Evolutionary conservation across 2,797 vertebrate species (phyloP), one percentile per base, ranked within the genome.

Genomic region (Danio albolineatus): DNA sequence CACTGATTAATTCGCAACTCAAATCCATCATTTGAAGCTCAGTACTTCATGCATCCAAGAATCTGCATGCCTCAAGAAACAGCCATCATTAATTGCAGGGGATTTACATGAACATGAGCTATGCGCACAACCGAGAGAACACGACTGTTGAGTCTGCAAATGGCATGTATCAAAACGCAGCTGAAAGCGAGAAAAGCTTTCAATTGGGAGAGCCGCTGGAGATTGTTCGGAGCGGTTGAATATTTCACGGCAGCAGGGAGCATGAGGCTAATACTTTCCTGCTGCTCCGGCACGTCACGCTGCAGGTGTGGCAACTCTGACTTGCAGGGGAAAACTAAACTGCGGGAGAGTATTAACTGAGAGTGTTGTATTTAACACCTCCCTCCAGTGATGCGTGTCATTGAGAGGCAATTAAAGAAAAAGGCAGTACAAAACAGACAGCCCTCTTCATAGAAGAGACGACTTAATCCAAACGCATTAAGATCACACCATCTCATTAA

Each of bases 341-440:
- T 54, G 81, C 82, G 13, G 81, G 80, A 69, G 69, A 69, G 86
- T 87, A 89, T 91, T 92, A 93, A 92, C 91, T 88, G 90, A 89
- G 90, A 88, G 89, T 84, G 80, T 73, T 72, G 82, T 79, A 67
- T 79, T 72, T 85, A 90, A 89, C 79, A 77, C 84, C 87, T 83
- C 85, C 80, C 72, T 85, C 21, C 87, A 62, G 78, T 81, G 86
- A 90, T 86, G 85, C 85, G 71, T 90, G 86, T 88, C 88, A 89
- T 86, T 92, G 87, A 84, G 83, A 82, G 83, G 87, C 85, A 78
- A 79, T 78, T 64, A 86, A 88, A 84, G 66, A 85, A 71, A 54
- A 82, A 73, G 81, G 84, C 60, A 86, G 89, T 85, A 84, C 79
- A 88, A 86, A 85, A 89, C 48, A 64, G 14, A 28, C 7, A 65